These are phyloP conservation scores for Strongylocentrotus purpuratus DNA, from an alignment of 35 echinoderm and acorn worm genomes.

Conservation along the genomic window DNA sequence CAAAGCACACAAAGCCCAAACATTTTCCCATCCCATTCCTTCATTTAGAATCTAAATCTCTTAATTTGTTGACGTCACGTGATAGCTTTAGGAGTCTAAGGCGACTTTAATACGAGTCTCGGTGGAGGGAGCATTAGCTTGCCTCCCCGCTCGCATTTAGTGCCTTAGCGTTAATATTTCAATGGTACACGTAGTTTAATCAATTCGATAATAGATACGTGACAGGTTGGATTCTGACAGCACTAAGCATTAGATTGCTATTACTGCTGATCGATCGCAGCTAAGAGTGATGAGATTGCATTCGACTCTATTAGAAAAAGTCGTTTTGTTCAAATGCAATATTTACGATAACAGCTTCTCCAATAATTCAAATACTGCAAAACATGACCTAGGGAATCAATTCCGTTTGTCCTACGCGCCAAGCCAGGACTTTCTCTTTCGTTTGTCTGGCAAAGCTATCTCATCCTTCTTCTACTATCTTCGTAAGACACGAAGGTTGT, in stretches of 20 bases:
- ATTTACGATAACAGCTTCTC: conserved; percentile 21
- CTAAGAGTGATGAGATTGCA: neutral
- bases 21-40: neutral
- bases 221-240: conserved; percentile 25
- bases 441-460: neutral
- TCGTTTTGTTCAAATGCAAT: conserved; percentile 23
- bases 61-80: conserved; percentile 26
- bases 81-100: neutral
- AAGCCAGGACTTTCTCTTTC: neutral
- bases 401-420: neutral
- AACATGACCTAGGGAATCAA: neutral
- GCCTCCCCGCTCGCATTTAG: neutral
- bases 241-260: neutral
- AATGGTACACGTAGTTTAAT: conserved; percentile 38
- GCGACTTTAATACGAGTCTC: conserved; percentile 14
- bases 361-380: neutral
- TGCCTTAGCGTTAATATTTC: conserved; percentile 44
- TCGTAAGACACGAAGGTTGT: neutral
- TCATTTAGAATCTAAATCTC: conserved; percentile 29
- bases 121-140: conserved; percentile 22
- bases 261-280: neutral
- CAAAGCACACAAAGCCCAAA: neutral
- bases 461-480: neutral
- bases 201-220: conserved; percentile 49
- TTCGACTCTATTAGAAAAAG: neutral